A percentile compares a stretch with the other conserved stretches of the same genome.
These are phyloP conservation scores for Ruditapes philippinarum DNA, from an alignment of 1,140 invertebrate species.

Conservation along the genomic window DNA sequence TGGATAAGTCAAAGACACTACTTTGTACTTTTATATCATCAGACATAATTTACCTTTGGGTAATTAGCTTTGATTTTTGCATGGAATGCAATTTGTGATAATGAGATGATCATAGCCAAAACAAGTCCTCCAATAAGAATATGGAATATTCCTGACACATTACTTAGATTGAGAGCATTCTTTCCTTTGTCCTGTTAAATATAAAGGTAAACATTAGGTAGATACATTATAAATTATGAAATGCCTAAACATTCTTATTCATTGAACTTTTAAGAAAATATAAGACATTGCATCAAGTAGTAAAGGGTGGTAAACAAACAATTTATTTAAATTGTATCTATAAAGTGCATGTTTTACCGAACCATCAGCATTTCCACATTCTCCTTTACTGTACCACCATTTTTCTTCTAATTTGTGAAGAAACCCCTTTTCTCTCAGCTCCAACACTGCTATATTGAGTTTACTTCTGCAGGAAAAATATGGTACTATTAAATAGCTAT, in stretches of 20 bases:
- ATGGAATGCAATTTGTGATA: slow-evolving; percentile 45
- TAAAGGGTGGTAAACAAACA: too few species aligned
- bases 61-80: not conserved
- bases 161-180: slow-evolving; percentile 91
- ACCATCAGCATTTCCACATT: slow-evolving; percentile 87
- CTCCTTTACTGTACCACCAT: slow-evolving; percentile 84
- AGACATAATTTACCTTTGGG: not conserved
- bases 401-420: slow-evolving; percentile 78
- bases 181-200: slow-evolving; percentile 74
- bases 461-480: slow-evolving; percentile 28
- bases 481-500: too few species aligned
- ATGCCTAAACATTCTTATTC: too few species aligned
- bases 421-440: slow-evolving; percentile 79
- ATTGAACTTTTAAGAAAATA: too few species aligned
- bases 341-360: too few species aligned
- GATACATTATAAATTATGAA: too few species aligned
- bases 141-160: slow-evolving; percentile 99
- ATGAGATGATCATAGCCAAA: slow-evolving; percentile 94
- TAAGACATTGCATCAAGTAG: too few species aligned
- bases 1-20: too few species aligned
- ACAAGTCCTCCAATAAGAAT: slow-evolving; percentile 97
- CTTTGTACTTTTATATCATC: too few species aligned
- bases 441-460: slow-evolving; percentile 81
- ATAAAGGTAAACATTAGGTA: not conserved
- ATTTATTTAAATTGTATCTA: too few species aligned